These are phyloP conservation scores for Hanleya hanleyi DNA, from an alignment of 2,888 invertebrate genomes.

Conservation along the genomic window DNA sequence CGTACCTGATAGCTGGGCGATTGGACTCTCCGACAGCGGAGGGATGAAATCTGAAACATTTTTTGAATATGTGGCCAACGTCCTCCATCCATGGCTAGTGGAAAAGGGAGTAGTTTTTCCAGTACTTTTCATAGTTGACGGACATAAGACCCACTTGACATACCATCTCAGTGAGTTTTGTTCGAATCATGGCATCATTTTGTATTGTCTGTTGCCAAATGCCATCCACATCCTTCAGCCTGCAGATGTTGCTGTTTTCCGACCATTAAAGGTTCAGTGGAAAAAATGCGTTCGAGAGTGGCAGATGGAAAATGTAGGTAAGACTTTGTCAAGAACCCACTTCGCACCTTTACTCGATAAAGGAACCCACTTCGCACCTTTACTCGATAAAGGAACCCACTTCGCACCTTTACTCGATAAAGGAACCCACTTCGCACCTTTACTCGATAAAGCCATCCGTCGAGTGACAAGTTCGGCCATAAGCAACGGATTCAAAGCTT, in stretches of 20 bases:
- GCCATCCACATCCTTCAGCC: constrained; percentile 31
- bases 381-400: constrained; percentile 6
- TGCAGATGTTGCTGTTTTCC: constrained; percentile 28
- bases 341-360: constrained; percentile 30
- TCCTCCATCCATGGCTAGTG: background rate
- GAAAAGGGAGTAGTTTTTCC: background rate
- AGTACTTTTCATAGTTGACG: constrained; percentile 10
- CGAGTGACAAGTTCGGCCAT: constrained; percentile 17
- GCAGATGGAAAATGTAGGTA: too few species aligned
- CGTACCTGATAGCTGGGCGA: constrained; percentile 4
- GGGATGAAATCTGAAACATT: constrained; percentile 10
- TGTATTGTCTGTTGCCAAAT: constrained; percentile 31
- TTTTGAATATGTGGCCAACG: constrained; percentile 8
- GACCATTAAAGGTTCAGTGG: constrained; percentile 32
- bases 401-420: constrained; percentile 32
- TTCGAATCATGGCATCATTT: constrained; percentile 21
- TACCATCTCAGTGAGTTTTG: constrained; percentile 2
- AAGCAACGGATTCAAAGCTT: constrained; percentile 21
- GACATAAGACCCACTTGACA: background rate
- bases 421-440: too few species aligned
- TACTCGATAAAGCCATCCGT: constrained; percentile 26
- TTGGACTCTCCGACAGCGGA: background rate
- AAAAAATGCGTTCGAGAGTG: constrained; percentile 23
- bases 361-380: too few species aligned
- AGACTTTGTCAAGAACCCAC: constrained; percentile 21